Evolutionary conservation across 1,140 invertebrate species (phyloP).

Genomic region (Sycophaga agraensis): DNA sequence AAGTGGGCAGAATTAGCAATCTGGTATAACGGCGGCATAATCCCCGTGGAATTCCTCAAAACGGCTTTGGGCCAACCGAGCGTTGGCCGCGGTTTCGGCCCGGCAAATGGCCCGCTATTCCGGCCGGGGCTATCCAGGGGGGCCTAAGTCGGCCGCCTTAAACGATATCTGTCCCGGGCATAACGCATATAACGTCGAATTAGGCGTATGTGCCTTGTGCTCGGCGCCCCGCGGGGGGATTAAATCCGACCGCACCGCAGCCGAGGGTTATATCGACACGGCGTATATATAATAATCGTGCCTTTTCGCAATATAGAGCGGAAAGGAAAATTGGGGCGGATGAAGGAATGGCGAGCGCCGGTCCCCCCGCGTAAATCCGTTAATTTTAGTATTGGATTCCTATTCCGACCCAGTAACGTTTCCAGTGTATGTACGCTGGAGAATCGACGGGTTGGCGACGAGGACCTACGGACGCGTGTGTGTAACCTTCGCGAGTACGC

Average conservation of each 20-base stretch:
- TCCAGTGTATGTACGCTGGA: too few relatives aligned
- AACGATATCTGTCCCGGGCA: conserved; percentile 4
- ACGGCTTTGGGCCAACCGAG: not conserved
- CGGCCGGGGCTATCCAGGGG: conserved; percentile 5
- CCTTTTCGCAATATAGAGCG: not conserved
- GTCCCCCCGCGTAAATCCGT: conserved; percentile 7
- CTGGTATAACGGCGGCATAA: too few relatives aligned
- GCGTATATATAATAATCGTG: too few relatives aligned
- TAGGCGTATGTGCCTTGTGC: conserved; percentile 5
- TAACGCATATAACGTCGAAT: conserved; percentile 1
- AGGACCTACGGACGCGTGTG: not conserved
- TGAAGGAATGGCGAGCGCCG: not conserved
- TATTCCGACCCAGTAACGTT: conserved; percentile 15
- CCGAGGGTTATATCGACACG: not conserved
- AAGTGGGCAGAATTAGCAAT: too few relatives aligned
- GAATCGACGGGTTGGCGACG: not conserved
- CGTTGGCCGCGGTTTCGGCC: not conserved
- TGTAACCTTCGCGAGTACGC: too few relatives aligned
- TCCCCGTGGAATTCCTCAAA: conserved; percentile 16
- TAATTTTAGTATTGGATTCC: conserved; percentile 24
- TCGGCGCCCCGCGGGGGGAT: not conserved
- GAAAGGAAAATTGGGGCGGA: not conserved
- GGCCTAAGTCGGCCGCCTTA: conserved; percentile 11
- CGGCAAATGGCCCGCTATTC: too few relatives aligned
- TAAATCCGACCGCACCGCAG: not conserved